phyloP scores from a whole-genome alignment of 2,797 vertebrate genomes.

The Micropoecilia bifurca region DNA sequence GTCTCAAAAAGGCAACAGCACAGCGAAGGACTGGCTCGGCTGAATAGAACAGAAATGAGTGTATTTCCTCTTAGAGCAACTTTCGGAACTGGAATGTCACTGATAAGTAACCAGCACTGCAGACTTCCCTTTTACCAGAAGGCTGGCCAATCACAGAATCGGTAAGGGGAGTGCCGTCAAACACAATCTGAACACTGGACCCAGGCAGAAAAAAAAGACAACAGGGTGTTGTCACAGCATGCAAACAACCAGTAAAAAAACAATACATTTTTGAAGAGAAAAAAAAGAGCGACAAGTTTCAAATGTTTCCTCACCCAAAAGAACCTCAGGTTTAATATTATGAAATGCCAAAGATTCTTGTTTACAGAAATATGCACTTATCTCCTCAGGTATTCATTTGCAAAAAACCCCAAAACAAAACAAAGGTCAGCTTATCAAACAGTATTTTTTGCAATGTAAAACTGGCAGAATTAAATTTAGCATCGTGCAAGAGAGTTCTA shows the following conservation, averaged over 20 bases:
- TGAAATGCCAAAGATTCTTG: neutral
- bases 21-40: neutral
- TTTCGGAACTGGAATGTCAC: neutral
- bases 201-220: neutral
- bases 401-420: no score
- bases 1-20: neutral
- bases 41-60: neutral
- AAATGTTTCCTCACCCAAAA: neutral
- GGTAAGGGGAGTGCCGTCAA: neutral
- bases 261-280: neutral
- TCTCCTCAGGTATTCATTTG: neutral
- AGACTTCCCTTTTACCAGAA: constrained; percentile 25
- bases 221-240: neutral
- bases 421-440: neutral
- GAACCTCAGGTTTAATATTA: neutral
- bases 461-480: neutral
- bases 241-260: neutral
- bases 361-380: neutral
- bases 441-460: neutral
- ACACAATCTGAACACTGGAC: constrained; percentile 14
- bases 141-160: neutral
- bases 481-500: neutral
- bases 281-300: neutral
- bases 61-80: constrained; percentile 1
- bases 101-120: constrained; percentile 9